Percentiles rank a stretch among this genome's conserved stretches.
phyloP scores from a whole-genome alignment of 2,797 vertebrate species.

The Taeniopygia guttata region DNA sequence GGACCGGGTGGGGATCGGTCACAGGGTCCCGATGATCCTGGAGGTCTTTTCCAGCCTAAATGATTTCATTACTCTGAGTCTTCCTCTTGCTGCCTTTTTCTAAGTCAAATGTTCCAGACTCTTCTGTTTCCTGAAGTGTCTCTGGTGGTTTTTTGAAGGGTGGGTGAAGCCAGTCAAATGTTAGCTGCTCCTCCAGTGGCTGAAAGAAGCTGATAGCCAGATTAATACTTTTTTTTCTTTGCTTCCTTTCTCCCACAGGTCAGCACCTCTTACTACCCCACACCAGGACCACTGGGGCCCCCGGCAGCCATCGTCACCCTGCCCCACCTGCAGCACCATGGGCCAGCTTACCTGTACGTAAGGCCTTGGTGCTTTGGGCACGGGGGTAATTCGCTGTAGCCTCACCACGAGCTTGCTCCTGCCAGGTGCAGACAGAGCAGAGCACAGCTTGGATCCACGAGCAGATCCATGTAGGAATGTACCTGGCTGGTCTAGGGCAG shows the following conservation, averaged over 20 bases:
- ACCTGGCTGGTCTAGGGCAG: not conserved
- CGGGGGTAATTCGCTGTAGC: rapidly evolving
- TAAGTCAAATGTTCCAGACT: not conserved
- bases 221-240: not conserved
- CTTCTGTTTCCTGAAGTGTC: not conserved
- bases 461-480: rapidly evolving
- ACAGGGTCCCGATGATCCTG: rapidly evolving
- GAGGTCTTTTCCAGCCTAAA: not conserved
- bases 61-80: not conserved
- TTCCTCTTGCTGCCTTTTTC: not conserved
- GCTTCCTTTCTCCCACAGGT: slow-evolving; percentile 55
- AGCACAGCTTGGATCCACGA: not conserved
- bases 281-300: slow-evolving; percentile 56
- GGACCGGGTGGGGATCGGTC: rapidly evolving
- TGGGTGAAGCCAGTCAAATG: not conserved
- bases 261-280: slow-evolving; percentile 53
- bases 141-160: not conserved
- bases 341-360: slow-evolving; percentile 76
- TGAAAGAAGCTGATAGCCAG: not conserved
- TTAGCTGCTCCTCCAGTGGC: not conserved
- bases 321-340: slow-evolving; percentile 74
- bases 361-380: rapidly evolving
- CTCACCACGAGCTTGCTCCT: not conserved
- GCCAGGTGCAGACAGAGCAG: not conserved
- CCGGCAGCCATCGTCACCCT: slow-evolving; percentile 63